Base-by-base conservation (phyloP, 2,888 invertebrate species). In the Oligia strigilis region DNA sequence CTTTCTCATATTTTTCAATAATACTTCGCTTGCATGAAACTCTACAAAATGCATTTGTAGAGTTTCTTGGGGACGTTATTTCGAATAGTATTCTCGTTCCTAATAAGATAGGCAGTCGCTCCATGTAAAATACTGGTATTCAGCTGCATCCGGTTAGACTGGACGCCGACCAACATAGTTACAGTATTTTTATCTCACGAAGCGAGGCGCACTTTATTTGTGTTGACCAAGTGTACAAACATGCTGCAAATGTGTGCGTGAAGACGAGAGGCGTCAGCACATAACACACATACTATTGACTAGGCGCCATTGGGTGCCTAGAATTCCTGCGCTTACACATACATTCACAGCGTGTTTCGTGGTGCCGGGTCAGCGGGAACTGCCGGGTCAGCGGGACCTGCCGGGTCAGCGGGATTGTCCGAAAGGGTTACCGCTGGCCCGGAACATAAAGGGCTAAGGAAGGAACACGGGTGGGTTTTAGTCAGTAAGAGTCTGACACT, bases 1-100 rank as follows among this genome's bases (percentile, higher is more conserved):
- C 23, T 29, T 78, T 40, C 5, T 55, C 36, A 70, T 43, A 60
- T 66, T 82, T 73, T 82, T 82, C 43, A 82, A 43, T 82, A 66
- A 52, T 14, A 43, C 14, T 78, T 23, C 1, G 17, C 6, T 49
- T 29, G n/a, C 13, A 55, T n/a, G 14, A 55, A 58, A 64, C 6
- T 80, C n/a, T 40, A 40, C 40, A n/a, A 29, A 19, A 3, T 1
- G 29, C 55, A 14, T 70, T 19, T 29, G 19, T n/a, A n/a, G n/a
- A n/a, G 13, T 1, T 13, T 13, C 13, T 49, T 69, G 17, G 17
- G 2, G 13, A 4, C 19, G 1, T 13, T 1, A 49, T 29, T 70
- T 49, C 0, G 19, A 69, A 19, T 69, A 69, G 9, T 46, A 19
- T n/a, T 29, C 4, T 43, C 17, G 0, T 43, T 43, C 4, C n/a